Evolutionary conservation across 1,140 invertebrate genomes (phyloP).

Genomic region (Orchesella cincta): DNA sequence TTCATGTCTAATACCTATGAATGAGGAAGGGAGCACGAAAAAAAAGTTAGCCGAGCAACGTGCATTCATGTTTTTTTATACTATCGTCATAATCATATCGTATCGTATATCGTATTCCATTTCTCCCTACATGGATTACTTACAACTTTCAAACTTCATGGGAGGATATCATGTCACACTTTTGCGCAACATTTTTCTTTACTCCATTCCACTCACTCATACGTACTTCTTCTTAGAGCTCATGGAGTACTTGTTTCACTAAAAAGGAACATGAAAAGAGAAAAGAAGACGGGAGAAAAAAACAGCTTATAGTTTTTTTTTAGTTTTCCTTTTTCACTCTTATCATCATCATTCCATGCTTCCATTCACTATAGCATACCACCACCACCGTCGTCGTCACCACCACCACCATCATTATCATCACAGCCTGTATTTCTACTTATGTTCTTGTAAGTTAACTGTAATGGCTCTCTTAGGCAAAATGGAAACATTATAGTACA

Average conservation of each 20-base stretch:
- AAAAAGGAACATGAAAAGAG: neutral
- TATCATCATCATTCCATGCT: neutral
- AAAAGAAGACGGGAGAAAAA: too few relatives aligned
- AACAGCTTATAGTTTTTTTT: neutral
- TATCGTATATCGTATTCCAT: neutral
- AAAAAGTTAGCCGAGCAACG: neutral
- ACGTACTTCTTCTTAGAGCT: neutral
- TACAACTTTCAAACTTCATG: conserved; percentile 28
- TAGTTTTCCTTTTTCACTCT: conserved; percentile 1
- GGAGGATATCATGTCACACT: conserved; percentile 27
- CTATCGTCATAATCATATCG: conserved; percentile 3
- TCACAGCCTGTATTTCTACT: conserved; percentile 8
- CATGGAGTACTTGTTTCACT: neutral
- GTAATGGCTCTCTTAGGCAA: conserved; percentile 29
- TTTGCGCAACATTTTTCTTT: conserved; percentile 24
- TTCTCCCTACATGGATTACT: conserved; percentile 28
- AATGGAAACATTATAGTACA: conserved; percentile 29
- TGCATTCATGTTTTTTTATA: neutral
- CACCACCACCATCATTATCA: neutral
- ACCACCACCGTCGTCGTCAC: neutral
- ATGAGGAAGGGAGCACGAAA: conserved; percentile 3
- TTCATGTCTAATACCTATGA: neutral
- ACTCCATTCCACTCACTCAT: neutral
- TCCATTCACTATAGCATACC: neutral
- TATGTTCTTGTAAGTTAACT: conserved; percentile 14